Evolutionary conservation across 2,797 vertebrate species (phyloP).

Genomic region (Artibeus lituratus): DNA sequence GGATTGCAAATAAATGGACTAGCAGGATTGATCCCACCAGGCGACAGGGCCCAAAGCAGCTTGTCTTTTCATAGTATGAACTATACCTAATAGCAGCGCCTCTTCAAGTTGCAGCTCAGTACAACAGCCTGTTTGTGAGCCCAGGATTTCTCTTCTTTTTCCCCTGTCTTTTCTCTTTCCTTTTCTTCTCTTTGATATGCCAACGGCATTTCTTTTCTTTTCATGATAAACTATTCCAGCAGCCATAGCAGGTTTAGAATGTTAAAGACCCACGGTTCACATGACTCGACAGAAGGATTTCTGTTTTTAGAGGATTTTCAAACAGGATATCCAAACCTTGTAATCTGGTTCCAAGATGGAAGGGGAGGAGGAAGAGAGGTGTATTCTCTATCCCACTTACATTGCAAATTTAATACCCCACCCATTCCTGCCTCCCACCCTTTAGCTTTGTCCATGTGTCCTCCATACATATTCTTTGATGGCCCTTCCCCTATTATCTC

Average conservation of each 20-base stretch:
- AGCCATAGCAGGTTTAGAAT: conserved; percentile 81
- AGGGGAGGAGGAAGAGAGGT: neutral
- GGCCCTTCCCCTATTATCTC: no score
- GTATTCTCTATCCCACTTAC: neutral
- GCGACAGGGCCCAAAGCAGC: conserved; percentile 80
- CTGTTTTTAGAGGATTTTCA: conserved; percentile 74
- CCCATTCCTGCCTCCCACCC: no score
- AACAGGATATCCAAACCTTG: conserved; percentile 62
- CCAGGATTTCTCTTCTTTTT: conserved; percentile 62
- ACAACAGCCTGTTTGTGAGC: conserved; percentile 79
- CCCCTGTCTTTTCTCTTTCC: conserved; percentile 53
- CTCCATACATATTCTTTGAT: no score
- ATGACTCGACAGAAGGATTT: conserved; percentile 82
- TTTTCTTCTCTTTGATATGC: conserved; percentile 69
- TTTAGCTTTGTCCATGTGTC: no score
- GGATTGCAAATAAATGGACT: conserved; percentile 85
- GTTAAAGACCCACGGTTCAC: conserved; percentile 79
- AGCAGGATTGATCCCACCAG: conserved; percentile 84
- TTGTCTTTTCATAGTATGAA: conserved; percentile 86
- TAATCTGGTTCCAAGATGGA: conserved; percentile 45
- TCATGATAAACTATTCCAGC: conserved; percentile 79
- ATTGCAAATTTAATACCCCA: conserved; percentile 25
- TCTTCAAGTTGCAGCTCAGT: conserved; percentile 56
- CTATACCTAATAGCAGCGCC: conserved; percentile 79
- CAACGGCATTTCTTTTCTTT: conserved; percentile 79